phyloP scores from a whole-genome alignment of 2,888 invertebrate species.

The Protophormia terraenovae region DNA sequence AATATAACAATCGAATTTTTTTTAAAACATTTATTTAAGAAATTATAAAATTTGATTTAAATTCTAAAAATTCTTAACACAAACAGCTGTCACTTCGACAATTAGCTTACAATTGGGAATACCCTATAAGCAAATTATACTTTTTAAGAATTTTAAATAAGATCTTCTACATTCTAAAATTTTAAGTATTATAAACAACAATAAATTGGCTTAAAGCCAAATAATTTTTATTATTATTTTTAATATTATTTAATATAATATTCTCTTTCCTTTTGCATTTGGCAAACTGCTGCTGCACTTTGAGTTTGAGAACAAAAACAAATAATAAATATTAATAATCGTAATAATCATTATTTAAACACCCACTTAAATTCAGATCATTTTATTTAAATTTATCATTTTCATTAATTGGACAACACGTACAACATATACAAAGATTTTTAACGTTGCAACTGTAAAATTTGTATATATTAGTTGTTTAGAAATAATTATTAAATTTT shows the following conservation, averaged over 20 bases:
- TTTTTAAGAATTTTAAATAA: neutral
- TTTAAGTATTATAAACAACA: neutral
- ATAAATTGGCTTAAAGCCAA: slow-evolving; percentile 34
- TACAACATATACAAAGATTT: neutral
- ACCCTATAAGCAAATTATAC: neutral
- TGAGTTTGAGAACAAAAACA: neutral
- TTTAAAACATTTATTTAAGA: too few relatives aligned
- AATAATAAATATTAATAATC: slow-evolving; percentile 15
- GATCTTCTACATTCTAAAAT: neutral
- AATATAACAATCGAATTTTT: too few relatives aligned
- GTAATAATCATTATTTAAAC: slow-evolving; percentile 13
- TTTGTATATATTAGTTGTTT: slow-evolving; percentile 23
- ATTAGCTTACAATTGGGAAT: too few relatives aligned
- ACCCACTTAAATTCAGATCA: slow-evolving; percentile 34
- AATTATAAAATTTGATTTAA: neutral
- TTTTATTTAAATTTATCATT: neutral
- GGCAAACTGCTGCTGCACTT: neutral
- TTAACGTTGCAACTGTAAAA: neutral
- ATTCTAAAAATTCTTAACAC: too few relatives aligned
- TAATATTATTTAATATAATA: neutral
- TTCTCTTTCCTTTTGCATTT: neutral
- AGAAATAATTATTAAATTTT: neutral
- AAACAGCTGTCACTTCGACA: too few relatives aligned
- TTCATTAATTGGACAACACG: slow-evolving; percentile 4
- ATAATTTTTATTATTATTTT: slow-evolving; percentile 3